These are phyloP conservation scores for Ophion ventricosus DNA, from an alignment of 2,888 invertebrate species.

Conservation along the genomic window DNA sequence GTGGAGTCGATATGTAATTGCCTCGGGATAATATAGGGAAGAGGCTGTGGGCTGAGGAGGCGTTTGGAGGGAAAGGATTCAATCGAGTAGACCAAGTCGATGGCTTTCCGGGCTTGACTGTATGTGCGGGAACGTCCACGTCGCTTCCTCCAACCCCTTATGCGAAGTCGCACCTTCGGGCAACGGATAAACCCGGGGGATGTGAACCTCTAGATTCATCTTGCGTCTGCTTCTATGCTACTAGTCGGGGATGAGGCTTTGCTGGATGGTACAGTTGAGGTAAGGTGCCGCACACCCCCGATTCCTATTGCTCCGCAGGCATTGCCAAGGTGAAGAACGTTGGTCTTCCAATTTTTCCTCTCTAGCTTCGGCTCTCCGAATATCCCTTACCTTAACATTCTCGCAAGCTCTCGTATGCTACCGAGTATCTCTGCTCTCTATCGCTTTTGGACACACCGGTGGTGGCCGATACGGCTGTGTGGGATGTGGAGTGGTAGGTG, in stretches of 20 bases:
- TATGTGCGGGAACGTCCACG: slow-evolving; percentile 40
- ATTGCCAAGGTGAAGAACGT: slow-evolving; percentile 43
- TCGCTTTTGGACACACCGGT: slow-evolving; percentile 52
- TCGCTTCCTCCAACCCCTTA: slow-evolving; percentile 63
- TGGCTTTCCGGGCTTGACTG: slow-evolving; percentile 47
- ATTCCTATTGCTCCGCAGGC: slow-evolving; percentile 39
- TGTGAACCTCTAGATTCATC: slow-evolving; percentile 81
- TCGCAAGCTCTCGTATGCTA: slow-evolving; percentile 51
- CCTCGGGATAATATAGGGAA: slow-evolving; percentile 67
- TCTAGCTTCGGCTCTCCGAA: background rate
- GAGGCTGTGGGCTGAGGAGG: slow-evolving; percentile 49
- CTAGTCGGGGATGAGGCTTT: slow-evolving; percentile 49
- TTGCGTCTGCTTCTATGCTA: slow-evolving; percentile 72
- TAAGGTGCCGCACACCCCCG: slow-evolving; percentile 45
- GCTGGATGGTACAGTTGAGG: slow-evolving; percentile 50
- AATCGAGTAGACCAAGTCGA: slow-evolving; percentile 44
- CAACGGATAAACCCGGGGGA: slow-evolving; percentile 79
- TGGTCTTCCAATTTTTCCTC: slow-evolving; percentile 44
- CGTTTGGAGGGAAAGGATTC: background rate
- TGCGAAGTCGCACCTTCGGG: slow-evolving; percentile 71
- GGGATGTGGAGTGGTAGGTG: slow-evolving; percentile 44
- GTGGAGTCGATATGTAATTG: slow-evolving; percentile 71
- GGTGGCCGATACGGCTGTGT: slow-evolving; percentile 57
- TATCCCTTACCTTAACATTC: slow-evolving; percentile 21
- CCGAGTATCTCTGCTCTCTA: slow-evolving; percentile 35